Conservation (phyloP, 2,888 invertebrate genomes). For the Altica lythri region DNA sequence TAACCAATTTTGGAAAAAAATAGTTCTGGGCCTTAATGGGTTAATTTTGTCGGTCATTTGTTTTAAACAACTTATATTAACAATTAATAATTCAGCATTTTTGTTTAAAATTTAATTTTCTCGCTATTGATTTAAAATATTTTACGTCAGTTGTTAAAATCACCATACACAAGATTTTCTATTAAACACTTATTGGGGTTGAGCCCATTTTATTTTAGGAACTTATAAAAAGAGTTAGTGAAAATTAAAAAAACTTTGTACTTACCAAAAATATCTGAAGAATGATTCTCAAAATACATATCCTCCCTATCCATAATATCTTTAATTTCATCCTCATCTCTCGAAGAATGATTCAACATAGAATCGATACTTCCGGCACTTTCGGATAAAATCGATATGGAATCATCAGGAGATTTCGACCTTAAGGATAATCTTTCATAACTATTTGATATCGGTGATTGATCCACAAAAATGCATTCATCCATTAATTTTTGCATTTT, state of each 20-base stretch:
- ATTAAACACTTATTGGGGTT: too few species aligned
- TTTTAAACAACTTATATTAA: too few species aligned
- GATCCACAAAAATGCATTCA: conserved; percentile 60
- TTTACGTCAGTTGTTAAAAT: too few species aligned
- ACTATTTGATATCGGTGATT: conserved; percentile 68
- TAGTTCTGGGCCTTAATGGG: too few species aligned
- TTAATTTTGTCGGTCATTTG: too few species aligned
- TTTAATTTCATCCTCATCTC: conserved; percentile 77
- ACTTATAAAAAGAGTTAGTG: background rate
- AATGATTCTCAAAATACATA: conserved; percentile 49
- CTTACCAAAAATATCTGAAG: conserved; percentile 50
- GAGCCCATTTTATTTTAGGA: too few species aligned
- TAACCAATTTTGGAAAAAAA: too few species aligned
- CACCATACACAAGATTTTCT: too few species aligned
- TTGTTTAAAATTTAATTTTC: too few species aligned
- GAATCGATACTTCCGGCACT: conserved; percentile 87
- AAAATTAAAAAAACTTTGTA: background rate
- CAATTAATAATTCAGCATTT: too few species aligned
- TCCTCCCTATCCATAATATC: conserved; percentile 62
- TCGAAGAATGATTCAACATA: conserved; percentile 84
- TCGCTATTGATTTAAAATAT: too few species aligned
- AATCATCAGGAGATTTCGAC: conserved; percentile 75
- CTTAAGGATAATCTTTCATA: conserved; percentile 73
- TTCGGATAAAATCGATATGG: conserved; percentile 67
- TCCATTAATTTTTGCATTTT: conserved; percentile 59